Evolutionary conservation across 2,888 invertebrate species (phyloP).

Genomic region (Folsomia manolachei): DNA sequence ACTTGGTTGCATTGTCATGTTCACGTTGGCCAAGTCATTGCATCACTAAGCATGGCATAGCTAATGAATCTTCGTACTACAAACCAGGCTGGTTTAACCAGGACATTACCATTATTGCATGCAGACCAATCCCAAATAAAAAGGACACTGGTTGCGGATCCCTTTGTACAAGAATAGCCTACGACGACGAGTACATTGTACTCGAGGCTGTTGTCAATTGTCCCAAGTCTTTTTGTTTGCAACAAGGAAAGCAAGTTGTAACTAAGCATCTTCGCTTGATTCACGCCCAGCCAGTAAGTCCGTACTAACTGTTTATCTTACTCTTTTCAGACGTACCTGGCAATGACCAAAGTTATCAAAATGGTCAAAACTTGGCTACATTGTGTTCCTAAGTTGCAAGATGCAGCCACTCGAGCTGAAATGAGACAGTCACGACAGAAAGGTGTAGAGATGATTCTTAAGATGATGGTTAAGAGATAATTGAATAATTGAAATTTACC

Average conservation of each 20-base stretch:
- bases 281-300: too few species aligned
- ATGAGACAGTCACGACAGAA: not conserved
- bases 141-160: too few species aligned
- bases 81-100: not conserved
- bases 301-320: too few species aligned
- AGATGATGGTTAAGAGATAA: too few species aligned
- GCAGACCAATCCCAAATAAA: too few species aligned
- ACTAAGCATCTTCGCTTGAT: too few species aligned
- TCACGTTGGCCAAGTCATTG: not conserved
- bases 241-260: not conserved
- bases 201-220: not conserved
- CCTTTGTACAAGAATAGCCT: too few species aligned
- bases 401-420: not conserved
- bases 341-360: too few species aligned
- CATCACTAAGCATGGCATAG: constrained; percentile 5
- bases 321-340: too few species aligned
- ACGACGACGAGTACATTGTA: not conserved
- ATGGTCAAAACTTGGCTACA: not conserved
- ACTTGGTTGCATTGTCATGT: constrained; percentile 10
- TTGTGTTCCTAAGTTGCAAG: not conserved
- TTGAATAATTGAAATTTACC: too few species aligned
- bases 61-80: constrained; percentile 4
- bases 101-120: not conserved
- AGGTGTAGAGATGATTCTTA: too few species aligned
- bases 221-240: not conserved